A percentile compares a stretch with the other conserved stretches of the same genome.
Evolutionary conservation across 2,888 invertebrate genomes (phyloP).

Genomic region (Tethea ocularis): DNA sequence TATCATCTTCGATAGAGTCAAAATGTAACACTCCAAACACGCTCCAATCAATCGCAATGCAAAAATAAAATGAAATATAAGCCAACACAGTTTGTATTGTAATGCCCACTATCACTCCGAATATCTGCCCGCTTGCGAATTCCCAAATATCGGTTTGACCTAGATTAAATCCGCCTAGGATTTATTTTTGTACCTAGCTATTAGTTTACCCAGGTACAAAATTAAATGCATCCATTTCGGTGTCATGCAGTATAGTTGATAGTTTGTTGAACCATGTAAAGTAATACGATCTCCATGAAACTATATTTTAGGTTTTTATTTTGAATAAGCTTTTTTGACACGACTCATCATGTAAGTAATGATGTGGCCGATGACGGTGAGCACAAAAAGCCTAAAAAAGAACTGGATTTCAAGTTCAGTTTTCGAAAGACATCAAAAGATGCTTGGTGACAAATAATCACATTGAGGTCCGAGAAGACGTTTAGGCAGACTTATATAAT

Average conservation of each 20-base stretch:
- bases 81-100: constrained; percentile 32
- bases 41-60: constrained; percentile 10
- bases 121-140: constrained; percentile 34
- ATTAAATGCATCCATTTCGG: background rate
- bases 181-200: constrained; percentile 19
- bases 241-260: background rate
- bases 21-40: background rate
- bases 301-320: too few relatives aligned
- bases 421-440: too few relatives aligned
- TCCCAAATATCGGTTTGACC: constrained; percentile 57
- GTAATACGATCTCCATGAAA: background rate
- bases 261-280: background rate
- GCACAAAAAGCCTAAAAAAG: too few relatives aligned
- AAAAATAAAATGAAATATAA: constrained; percentile 30
- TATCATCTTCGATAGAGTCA: background rate
- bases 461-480: too few relatives aligned
- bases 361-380: too few relatives aligned
- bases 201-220: constrained; percentile 5
- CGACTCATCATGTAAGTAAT: too few relatives aligned
- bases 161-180: constrained; percentile 45
- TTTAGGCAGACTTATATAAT: too few relatives aligned
- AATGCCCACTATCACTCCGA: constrained; percentile 25
- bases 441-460: too few relatives aligned
- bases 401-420: too few relatives aligned
- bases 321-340: too few relatives aligned